These are phyloP conservation scores for Leuciscus waleckii DNA, from an alignment of 2,797 vertebrate genomes.

Conservation along the genomic window DNA sequence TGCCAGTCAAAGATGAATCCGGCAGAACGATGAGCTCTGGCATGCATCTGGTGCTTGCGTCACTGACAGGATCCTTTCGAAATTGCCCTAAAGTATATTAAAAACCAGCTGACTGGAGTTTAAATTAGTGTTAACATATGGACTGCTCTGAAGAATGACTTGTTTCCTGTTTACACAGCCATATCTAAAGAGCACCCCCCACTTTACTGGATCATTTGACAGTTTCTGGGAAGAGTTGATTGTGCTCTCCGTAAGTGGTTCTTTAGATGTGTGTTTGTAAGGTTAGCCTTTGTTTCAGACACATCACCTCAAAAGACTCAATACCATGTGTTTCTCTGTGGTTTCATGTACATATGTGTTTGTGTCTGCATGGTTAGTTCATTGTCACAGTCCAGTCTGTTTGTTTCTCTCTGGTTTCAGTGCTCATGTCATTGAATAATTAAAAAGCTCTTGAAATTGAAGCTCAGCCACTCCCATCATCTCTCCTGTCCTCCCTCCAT, in stretches of 20 bases:
- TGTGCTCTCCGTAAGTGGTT: conserved; percentile 25
- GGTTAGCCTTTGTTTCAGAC: conserved; percentile 19
- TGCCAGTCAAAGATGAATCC: conserved; percentile 34
- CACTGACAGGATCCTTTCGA: neutral
- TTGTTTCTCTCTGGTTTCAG: conserved; percentile 53
- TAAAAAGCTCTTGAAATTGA: conserved; percentile 76
- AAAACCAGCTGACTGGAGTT: neutral
- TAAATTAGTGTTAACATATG: neutral
- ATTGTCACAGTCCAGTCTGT: conserved; percentile 41
- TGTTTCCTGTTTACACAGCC: conserved; percentile 31
- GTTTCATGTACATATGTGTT: conserved; percentile 34
- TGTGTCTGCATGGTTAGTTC: conserved; percentile 19
- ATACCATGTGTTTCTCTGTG: neutral
- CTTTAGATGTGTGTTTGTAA: conserved; percentile 34
- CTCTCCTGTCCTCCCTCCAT: conserved; percentile 58
- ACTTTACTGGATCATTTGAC: neutral
- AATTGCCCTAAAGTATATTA: neutral
- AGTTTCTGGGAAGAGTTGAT: conserved; percentile 46
- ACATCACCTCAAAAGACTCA: neutral
- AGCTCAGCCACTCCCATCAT: conserved; percentile 62
- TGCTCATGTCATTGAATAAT: conserved; percentile 75
- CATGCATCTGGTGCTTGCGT: conserved; percentile 16
- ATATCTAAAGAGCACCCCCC: neutral
- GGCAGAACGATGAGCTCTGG: conserved; percentile 26
- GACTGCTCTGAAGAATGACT: conserved; percentile 9